A percentile compares a stretch with the other conserved stretches of the same genome.
Evolutionary conservation across 2,797 vertebrate species (phyloP).

Genomic region (Lepilemur ruficaudatus): DNA sequence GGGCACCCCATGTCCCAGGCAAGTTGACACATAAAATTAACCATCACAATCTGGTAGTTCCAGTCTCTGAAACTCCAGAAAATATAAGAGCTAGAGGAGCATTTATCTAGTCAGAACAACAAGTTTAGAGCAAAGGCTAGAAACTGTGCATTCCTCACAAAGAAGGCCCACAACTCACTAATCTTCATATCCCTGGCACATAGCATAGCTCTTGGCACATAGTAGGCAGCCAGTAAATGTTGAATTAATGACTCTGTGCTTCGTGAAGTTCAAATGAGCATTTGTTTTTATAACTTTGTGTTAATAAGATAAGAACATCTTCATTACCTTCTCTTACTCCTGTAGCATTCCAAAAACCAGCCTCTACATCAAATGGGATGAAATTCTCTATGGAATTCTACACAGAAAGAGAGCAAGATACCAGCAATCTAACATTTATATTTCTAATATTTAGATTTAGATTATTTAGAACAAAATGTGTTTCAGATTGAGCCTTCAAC

Average conservation of each 20-base stretch:
- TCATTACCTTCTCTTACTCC: background rate
- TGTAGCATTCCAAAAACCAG: background rate
- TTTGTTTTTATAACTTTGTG: background rate
- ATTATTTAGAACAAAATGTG: background rate
- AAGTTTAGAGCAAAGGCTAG: background rate
- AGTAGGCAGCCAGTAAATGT: background rate
- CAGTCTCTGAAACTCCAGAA: background rate
- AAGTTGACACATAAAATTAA: background rate
- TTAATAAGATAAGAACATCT: background rate
- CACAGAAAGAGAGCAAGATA: background rate
- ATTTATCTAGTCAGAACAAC: background rate
- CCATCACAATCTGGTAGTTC: background rate
- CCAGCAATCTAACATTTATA: background rate
- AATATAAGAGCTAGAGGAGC: background rate
- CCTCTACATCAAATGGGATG: background rate
- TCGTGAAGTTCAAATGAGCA: background rate
- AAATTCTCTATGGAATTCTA: background rate
- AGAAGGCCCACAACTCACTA: background rate
- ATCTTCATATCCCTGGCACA: background rate
- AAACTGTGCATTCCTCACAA: background rate
- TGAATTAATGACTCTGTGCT: background rate
- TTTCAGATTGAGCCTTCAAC: background rate
- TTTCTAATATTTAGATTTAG: constrained; percentile 9
- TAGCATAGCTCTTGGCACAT: background rate
- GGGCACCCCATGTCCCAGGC: background rate